phyloP scores from a whole-genome alignment of 2,797 vertebrate species.

The Sciurus carolinensis region DNA sequence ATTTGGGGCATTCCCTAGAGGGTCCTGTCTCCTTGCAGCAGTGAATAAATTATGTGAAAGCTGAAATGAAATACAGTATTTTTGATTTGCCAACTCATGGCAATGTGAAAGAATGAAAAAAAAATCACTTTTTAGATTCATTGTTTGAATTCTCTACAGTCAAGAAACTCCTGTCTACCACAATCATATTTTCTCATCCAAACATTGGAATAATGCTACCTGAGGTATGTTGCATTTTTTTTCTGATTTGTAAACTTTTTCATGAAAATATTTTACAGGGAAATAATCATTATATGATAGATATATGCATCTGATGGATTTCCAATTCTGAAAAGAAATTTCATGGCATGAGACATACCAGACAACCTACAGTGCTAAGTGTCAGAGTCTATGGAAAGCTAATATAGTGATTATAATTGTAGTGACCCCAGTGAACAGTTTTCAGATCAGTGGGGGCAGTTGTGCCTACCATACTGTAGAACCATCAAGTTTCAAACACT shows the following conservation, averaged over 20 bases:
- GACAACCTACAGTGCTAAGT: neutral
- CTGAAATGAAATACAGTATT: slow-evolving; percentile 61
- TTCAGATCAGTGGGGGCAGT: neutral
- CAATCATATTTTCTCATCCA: neutral
- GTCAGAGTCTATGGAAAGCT: neutral
- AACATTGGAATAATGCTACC: neutral
- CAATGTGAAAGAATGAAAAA: slow-evolving; percentile 55
- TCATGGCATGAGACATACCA: neutral
- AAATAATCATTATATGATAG: neutral
- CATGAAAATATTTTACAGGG: slow-evolving; percentile 29
- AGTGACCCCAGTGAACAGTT: neutral
- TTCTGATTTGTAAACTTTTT: slow-evolving; percentile 50
- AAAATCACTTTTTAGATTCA: slow-evolving; percentile 11
- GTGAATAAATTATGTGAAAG: slow-evolving; percentile 74
- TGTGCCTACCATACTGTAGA: neutral
- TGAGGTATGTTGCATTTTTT: neutral
- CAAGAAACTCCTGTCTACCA: neutral
- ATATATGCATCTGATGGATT: neutral
- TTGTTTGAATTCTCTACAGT: neutral
- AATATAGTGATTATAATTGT: slow-evolving; percentile 4
- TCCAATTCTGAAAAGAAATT: slow-evolving; percentile 3
- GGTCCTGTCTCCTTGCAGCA: slow-evolving; percentile 67
- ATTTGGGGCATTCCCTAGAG: slow-evolving; percentile 74
- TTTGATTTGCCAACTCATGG: slow-evolving; percentile 68
- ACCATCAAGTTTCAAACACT: neutral